These are phyloP conservation scores for Eudemis profundana DNA, from an alignment of 2,888 invertebrate genomes.

Conservation along the genomic window DNA sequence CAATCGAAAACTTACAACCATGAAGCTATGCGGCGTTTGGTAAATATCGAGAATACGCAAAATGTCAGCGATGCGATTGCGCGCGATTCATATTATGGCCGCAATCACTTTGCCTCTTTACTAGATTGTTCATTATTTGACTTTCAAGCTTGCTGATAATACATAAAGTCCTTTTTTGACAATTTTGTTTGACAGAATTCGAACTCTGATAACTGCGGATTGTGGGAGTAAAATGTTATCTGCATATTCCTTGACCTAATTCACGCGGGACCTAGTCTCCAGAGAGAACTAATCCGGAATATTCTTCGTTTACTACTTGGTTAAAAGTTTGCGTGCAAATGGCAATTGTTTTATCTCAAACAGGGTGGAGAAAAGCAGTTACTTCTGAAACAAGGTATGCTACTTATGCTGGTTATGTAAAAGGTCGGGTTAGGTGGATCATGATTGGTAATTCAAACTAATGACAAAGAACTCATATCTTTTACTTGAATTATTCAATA, in stretches of 20 bases:
- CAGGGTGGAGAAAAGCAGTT: not conserved
- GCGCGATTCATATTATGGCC: constrained; percentile 1
- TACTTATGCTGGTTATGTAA: too few relatives aligned
- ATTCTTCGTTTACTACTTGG: constrained; percentile 18
- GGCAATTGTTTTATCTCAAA: not conserved
- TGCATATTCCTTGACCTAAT: constrained; percentile 40
- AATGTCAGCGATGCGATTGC: constrained; percentile 21
- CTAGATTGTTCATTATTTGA: constrained; percentile 7
- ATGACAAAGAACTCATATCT: too few relatives aligned
- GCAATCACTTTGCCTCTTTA: constrained; percentile 9
- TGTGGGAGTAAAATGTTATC: constrained; percentile 18
- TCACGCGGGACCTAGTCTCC: constrained; percentile 19
- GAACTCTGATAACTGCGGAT: constrained; percentile 1
- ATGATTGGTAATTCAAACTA: too few relatives aligned
- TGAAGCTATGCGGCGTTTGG: constrained; percentile 49
- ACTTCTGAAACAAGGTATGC: not conserved
- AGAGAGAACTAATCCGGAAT: constrained; percentile 18
- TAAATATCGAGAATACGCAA: constrained; percentile 13
- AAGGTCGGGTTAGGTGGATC: too few relatives aligned
- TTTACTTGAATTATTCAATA: too few relatives aligned
- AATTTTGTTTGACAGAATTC: not conserved
- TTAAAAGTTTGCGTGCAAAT: constrained; percentile 13
- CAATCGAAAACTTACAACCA: constrained; percentile 60
- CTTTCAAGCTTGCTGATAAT: not conserved
- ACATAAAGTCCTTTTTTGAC: not conserved